phyloP scores from a whole-genome alignment of 2,888 invertebrate species.

The Sericinus montela region DNA sequence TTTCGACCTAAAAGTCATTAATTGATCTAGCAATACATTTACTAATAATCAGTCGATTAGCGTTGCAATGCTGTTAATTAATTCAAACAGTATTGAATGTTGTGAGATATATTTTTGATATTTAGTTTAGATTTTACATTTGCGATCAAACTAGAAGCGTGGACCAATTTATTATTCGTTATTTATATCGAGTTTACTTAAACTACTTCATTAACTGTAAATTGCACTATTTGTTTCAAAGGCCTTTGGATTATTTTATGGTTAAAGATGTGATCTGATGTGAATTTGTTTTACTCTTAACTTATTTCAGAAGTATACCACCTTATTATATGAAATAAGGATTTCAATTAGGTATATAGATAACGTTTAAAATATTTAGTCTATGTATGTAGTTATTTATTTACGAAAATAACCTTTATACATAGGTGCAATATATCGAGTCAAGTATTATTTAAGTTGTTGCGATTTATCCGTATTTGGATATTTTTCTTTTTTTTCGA shows the following conservation, averaged over 20 bases:
- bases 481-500: constrained; percentile 28
- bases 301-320: constrained; percentile 62
- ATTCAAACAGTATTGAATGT: too few relatives aligned
- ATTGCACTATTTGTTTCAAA: too few relatives aligned
- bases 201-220: too few relatives aligned
- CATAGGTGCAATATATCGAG: constrained; percentile 51
- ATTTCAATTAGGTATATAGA: constrained; percentile 58
- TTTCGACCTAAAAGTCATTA: not conserved
- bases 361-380: constrained; percentile 32
- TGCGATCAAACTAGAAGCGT: too few relatives aligned
- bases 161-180: too few relatives aligned
- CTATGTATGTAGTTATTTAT: constrained; percentile 72
- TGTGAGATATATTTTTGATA: too few relatives aligned
- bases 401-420: constrained; percentile 56
- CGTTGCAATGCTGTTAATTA: too few relatives aligned
- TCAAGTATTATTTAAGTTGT: constrained; percentile 26
- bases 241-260: too few relatives aligned
- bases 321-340: constrained; percentile 71
- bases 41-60: too few relatives aligned
- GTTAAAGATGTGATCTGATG: not conserved
- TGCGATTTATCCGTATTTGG: constrained; percentile 5
- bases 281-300: not conserved
- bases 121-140: too few relatives aligned
- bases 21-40: not conserved
- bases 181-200: too few relatives aligned